Evolutionary conservation across 2,797 vertebrate genomes (phyloP), one percentile per base, ranked within the genome.

Genomic region (Sciurus vulgaris): DNA sequence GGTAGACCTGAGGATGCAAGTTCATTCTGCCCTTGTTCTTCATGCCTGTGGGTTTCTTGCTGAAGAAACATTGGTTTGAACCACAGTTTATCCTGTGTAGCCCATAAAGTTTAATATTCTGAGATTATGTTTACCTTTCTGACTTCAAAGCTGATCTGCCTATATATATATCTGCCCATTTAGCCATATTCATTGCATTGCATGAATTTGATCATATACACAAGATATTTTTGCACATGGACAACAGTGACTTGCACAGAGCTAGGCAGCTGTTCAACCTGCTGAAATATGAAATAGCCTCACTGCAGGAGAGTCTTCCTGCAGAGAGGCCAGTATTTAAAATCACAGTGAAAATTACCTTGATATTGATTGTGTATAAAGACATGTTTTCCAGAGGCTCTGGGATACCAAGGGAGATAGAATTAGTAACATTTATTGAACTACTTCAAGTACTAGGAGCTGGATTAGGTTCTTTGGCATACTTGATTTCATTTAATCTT

Each of bases 41-140:
- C 81, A 24, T 70, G 70, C 79, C 74, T 91, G 1, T 65, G 30
- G 54, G 30, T 56, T 86, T 96, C 86, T 83, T 94, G 65, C 77
- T 92, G 30, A 44, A 56, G 56, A 54, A 77, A 59, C 63, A 41
- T 20, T 87, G 86, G 56, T 85, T 93, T 73, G 63, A 94, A 38
- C 83, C 87, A 85, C 67, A 74, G n/a, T 87, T 92, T 78, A 89
- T 51, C n/a, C 65, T 30, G 35, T 30, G 44, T 89, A 79, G 44
- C 26, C 82, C 74, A 17, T 89, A 63, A n/a, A 30, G 83, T 92
- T 83, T 91, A 89, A 77, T 94, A 91, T 86, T 91, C 47, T 84
- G 65, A 77, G 81, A 38, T 95, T 59, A 33, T 56, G 18, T 35
- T 93, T 47, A 61, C n/a, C 65, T 65, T 91, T 90, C 70, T 81